Base-by-base conservation (phyloP, 2,113 vertebrate species). In the Perca fluviatilis region DNA sequence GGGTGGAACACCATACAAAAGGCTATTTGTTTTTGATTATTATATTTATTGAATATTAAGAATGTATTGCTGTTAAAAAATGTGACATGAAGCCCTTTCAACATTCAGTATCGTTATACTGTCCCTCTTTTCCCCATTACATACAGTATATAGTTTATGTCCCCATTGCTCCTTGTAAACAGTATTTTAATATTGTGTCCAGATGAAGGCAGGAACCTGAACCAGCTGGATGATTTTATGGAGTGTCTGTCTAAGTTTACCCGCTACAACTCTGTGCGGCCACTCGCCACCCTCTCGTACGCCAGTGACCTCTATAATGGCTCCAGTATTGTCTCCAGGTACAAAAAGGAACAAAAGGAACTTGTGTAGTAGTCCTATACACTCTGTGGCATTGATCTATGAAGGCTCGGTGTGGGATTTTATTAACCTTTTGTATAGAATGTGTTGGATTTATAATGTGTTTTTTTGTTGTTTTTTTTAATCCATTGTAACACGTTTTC, bases 291-390 rank as follows among this genome's bases (percentile, higher is more conserved):
- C 0, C 95, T 99, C 33, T 99, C 98, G 1, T 99, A 99, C 0
- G 98, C 98, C 62, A 99, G 98, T 63, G 98, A 99, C 92, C 97
- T 99, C 73, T 99, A 99, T 88, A 99, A 99, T 69, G 98, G 98
- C 76, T 99, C 98, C 91, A 99, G 98, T 92, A 99, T 99, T 77
- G 98, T 99, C 15, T 99, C 98, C 86, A 99, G 98, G 98, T 99
- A 96, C 18, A 16, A 49, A 11, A 53, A 68, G 5, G 15, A 53
- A 57, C 27, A 0, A 0, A 12, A 0, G 0, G 0, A 49, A 15
- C 88, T 94, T n/a, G 10, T 16, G 2, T 47, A 0, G 18, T 18
- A 3, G 5, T 30, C 4, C 10, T 12, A 2, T 25, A 25, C 18
- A 19, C 10, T 25, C 40, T 11, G 13, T 18, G 9, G 10, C n/a